Evolutionary conservation across 2,888 invertebrate species (phyloP).

Genomic region (Philonicus albiceps): DNA sequence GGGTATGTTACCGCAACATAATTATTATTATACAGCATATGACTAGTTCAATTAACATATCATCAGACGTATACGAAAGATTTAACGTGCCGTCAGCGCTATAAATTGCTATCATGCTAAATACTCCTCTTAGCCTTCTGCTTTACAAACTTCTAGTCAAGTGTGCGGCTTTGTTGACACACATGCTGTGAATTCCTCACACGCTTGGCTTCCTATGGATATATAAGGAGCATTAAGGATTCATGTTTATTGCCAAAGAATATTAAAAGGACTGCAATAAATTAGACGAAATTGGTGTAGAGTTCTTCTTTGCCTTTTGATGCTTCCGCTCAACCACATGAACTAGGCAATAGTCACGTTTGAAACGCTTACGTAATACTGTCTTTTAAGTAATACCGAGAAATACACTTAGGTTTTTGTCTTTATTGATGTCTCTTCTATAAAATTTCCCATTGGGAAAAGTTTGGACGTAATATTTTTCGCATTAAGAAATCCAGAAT

Average conservation of each 20-base stretch:
- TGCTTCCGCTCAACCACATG: not conserved
- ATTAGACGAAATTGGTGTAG: not conserved
- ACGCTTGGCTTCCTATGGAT: not conserved
- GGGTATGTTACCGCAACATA: not conserved
- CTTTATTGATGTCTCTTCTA: not conserved
- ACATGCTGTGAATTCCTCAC: not conserved
- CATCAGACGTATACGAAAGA: not conserved
- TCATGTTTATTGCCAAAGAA: conserved; percentile 7
- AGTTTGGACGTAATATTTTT: not conserved
- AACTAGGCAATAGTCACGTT: not conserved
- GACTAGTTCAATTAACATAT: not conserved
- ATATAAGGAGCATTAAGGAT: not conserved
- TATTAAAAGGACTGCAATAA: conserved; percentile 15
- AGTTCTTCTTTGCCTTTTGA: not conserved
- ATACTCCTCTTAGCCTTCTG: not conserved
- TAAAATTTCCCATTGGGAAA: not conserved
- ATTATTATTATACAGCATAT: not conserved
- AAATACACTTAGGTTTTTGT: not conserved
- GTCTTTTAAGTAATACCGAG: not conserved
- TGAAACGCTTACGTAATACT: not conserved
- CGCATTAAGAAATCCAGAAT: not conserved
- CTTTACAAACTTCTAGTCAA: not conserved
- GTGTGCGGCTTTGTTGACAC: not conserved
- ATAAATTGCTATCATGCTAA: not conserved
- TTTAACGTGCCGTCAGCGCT: not conserved